phyloP scores from a whole-genome alignment of 2,797 vertebrate genomes.

The Danio choprae region DNA sequence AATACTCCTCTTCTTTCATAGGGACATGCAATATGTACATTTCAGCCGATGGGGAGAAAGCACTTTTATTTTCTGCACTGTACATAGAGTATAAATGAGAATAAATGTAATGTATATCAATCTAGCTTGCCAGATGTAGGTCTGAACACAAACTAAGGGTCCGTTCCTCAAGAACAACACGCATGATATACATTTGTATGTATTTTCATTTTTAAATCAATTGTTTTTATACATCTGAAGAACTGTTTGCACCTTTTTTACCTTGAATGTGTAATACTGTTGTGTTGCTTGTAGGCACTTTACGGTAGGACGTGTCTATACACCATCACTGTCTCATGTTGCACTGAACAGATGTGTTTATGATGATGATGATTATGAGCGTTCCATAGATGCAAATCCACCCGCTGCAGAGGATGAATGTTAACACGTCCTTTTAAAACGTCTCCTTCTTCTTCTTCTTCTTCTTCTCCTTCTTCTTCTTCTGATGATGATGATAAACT shows the following conservation, averaged over 20 bases:
- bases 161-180: constrained; percentile 54
- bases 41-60: constrained; percentile 53
- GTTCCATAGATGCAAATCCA: constrained; percentile 19
- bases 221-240: constrained; percentile 63
- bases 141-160: constrained; percentile 35
- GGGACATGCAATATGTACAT: constrained; percentile 64
- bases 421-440: neutral
- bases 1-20: constrained; percentile 50
- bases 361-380: constrained; percentile 31
- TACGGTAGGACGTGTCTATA: constrained; percentile 62
- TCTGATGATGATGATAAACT: neutral
- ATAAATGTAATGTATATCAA: constrained; percentile 53
- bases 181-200: constrained; percentile 62
- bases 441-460: too few relatives aligned
- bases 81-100: constrained; percentile 53
- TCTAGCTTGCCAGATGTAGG: constrained; percentile 56
- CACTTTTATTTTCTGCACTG: constrained; percentile 65
- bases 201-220: constrained; percentile 54
- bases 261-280: constrained; percentile 61
- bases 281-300: constrained; percentile 66
- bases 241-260: constrained; percentile 60
- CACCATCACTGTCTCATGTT: constrained; percentile 56
- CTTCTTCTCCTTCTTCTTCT: too few relatives aligned
- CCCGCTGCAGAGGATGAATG: constrained; percentile 35
- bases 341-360: constrained; percentile 51